These are phyloP conservation scores for Cotesia vestalis DNA, from an alignment of 1,140 invertebrate species.

Conservation along the genomic window DNA sequence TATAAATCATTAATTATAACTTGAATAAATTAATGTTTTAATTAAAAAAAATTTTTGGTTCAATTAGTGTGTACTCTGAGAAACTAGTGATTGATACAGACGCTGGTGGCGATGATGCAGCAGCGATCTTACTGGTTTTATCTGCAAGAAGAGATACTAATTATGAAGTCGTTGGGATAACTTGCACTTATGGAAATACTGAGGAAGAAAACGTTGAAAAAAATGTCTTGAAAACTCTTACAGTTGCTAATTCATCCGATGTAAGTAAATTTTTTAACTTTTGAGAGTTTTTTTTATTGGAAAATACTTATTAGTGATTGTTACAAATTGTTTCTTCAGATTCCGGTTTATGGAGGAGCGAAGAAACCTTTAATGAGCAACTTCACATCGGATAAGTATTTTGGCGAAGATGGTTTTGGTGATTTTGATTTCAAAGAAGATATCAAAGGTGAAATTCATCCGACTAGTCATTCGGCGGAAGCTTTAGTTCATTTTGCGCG, in stretches of 20 bases:
- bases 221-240: constrained; percentile 70
- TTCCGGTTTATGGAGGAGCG: constrained; percentile 65
- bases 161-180: constrained; percentile 67
- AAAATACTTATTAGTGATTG: background rate
- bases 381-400: constrained; percentile 48
- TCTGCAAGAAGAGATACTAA: constrained; percentile 50
- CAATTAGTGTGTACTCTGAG: background rate
- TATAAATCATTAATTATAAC: too few relatives aligned
- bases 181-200: constrained; percentile 73
- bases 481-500: constrained; percentile 58
- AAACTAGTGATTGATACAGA: constrained; percentile 69
- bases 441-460: constrained; percentile 48
- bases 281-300: background rate
- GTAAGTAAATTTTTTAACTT: constrained; percentile 53
- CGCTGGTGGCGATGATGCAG: constrained; percentile 69
- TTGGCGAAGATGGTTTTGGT: constrained; percentile 68
- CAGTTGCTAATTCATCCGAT: constrained; percentile 63
- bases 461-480: constrained; percentile 57
- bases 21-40: too few relatives aligned
- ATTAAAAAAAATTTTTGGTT: background rate
- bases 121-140: constrained; percentile 65
- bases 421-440: constrained; percentile 59
- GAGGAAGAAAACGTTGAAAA: constrained; percentile 65
- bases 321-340: constrained; percentile 50
- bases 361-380: constrained; percentile 53